A percentile compares a stretch with the other conserved stretches of the same genome.
These are phyloP conservation scores for Acanthoscelides obtectus DNA, from an alignment of 2,888 invertebrate species.

Conservation along the genomic window DNA sequence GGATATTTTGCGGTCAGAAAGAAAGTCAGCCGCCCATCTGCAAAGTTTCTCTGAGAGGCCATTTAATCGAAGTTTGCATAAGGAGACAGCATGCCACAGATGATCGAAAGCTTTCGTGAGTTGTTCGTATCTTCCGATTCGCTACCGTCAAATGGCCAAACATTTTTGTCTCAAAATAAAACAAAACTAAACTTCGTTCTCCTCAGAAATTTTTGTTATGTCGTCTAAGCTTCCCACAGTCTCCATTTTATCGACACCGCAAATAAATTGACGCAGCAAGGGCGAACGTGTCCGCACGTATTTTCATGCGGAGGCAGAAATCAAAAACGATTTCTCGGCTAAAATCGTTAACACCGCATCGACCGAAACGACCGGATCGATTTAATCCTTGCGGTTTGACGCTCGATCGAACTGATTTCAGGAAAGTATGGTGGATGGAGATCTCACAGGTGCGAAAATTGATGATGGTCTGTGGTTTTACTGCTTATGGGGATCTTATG, in stretches of 20 bases:
- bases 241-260: neutral
- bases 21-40: no score
- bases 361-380: neutral
- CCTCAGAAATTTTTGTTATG: no score
- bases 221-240: neutral
- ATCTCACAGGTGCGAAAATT: neutral
- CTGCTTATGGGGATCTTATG: neutral
- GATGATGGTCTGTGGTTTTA: neutral
- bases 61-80: no score
- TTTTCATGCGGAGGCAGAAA: neutral
- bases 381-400: neutral
- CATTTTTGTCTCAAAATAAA: no score
- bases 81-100: no score
- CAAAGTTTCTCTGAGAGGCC: no score
- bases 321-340: neutral
- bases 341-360: neutral
- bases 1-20: no score
- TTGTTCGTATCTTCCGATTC: no score
- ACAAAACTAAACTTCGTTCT: no score
- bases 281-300: neutral
- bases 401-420: neutral
- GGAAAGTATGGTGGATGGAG: neutral
- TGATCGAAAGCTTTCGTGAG: no score
- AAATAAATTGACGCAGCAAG: neutral
- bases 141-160: no score